A percentile compares a stretch with the other conserved stretches of the same genome.
Conservation (phyloP, 2,797 vertebrate species). For the Pelochelys cantorii region DNA sequence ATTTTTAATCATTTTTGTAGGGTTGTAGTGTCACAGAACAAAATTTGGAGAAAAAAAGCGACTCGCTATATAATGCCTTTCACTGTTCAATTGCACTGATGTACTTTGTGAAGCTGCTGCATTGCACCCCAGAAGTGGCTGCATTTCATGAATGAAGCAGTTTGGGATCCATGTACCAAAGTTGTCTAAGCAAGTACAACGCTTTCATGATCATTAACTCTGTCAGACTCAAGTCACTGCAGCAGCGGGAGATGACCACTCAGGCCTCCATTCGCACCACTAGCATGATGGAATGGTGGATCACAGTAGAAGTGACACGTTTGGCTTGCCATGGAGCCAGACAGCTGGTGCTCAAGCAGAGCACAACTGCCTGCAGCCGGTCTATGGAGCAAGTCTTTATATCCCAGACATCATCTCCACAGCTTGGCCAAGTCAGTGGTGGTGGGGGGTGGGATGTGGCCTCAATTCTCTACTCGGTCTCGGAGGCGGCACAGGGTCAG, state of each 20-base stretch:
- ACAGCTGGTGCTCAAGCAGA: neutral
- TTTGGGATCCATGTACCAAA: neutral
- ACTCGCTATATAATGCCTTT: neutral
- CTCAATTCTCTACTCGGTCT: neutral
- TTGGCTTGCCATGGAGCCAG: neutral
- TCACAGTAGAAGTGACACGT: accelerated
- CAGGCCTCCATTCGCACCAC: neutral
- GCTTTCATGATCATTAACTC: neutral
- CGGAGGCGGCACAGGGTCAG: neutral
- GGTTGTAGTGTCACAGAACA: neutral
- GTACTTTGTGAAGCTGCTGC: neutral
- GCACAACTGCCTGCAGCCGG: neutral
- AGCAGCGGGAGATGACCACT: neutral
- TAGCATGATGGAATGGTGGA: neutral
- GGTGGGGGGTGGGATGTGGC: too few relatives aligned
- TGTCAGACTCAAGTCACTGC: neutral
- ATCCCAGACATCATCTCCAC: neutral
- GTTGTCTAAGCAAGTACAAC: neutral
- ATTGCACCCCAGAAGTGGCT: neutral
- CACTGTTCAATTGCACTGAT: neutral
- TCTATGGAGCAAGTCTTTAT: neutral
- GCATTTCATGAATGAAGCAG: neutral
- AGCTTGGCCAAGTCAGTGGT: neutral
- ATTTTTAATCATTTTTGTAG: neutral
- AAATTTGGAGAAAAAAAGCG: neutral